Evolutionary conservation across 2,113 vertebrate species (phyloP).

Genomic region (Oncorhynchus masou): DNA sequence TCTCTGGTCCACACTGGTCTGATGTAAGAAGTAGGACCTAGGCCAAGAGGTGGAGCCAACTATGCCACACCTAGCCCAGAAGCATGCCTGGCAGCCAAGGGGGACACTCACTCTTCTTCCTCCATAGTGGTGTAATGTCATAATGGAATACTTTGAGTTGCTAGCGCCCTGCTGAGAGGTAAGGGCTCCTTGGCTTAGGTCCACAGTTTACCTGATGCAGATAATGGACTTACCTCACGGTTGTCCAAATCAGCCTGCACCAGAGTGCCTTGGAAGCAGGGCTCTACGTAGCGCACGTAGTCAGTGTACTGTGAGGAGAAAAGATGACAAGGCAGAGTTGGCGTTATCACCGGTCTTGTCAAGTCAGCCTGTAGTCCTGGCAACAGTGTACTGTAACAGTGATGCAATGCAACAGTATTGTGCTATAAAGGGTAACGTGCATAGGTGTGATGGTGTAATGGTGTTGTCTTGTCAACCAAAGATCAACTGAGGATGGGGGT

Average conservation of each 20-base stretch:
- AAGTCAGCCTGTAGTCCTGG: too few relatives aligned
- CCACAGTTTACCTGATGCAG: constrained; percentile 24
- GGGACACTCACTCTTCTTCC: not conserved
- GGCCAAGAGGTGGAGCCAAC: not conserved
- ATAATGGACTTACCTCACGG: constrained; percentile 84
- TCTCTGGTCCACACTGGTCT: not conserved
- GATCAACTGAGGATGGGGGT: not conserved
- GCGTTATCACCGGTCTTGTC: too few relatives aligned
- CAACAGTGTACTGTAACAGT: too few relatives aligned
- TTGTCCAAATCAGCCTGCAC: constrained; percentile 96
- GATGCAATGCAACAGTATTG: too few relatives aligned
- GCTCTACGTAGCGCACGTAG: constrained; percentile 91
- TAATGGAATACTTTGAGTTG: not conserved
- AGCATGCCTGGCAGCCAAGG: not conserved
- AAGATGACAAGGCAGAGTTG: not conserved
- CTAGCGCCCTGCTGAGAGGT: not conserved
- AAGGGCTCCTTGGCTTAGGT: not conserved
- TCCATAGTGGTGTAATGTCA: not conserved
- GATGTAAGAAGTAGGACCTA: not conserved
- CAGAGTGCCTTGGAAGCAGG: constrained; percentile 93
- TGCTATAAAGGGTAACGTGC: too few relatives aligned
- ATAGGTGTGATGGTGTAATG: too few relatives aligned
- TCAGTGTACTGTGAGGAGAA: constrained; percentile 85
- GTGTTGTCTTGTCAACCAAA: too few relatives aligned
- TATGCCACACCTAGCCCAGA: not conserved